A percentile compares a stretch with the other conserved stretches of the same genome.
These are phyloP conservation scores for Digitonthophagus gazella DNA, from an alignment of 2,888 invertebrate species.

Conservation along the genomic window DNA sequence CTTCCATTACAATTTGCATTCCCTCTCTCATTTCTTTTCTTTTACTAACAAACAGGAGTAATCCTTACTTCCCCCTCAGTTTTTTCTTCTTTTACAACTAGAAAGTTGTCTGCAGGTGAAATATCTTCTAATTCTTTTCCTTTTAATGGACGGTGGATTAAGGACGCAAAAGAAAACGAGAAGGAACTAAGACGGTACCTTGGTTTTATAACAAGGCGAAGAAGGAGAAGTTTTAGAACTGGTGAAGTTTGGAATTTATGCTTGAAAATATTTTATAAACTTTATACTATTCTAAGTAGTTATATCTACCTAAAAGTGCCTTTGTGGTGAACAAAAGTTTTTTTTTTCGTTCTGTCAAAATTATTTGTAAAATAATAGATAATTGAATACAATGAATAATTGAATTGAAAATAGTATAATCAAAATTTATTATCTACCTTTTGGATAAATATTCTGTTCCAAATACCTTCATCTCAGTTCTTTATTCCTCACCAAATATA, in stretches of 20 bases:
- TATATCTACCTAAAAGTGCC: no score
- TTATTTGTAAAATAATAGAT: no score
- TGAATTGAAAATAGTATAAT: no score
- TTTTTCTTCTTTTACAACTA: not conserved
- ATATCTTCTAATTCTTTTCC: conserved; percentile 36
- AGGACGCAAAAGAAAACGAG: conserved; percentile 24
- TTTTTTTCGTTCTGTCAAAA: no score
- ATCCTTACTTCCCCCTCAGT: not conserved
- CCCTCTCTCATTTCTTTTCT: conserved; percentile 12
- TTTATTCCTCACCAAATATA: not conserved
- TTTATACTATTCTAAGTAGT: not conserved
- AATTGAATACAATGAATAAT: no score
- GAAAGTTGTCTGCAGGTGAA: conserved; percentile 29
- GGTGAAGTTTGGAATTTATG: not conserved
- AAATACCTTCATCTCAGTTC: not conserved
- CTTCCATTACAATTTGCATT: conserved; percentile 28
- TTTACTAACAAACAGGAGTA: not conserved
- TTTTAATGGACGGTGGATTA: conserved; percentile 34
- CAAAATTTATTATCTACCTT: not conserved
- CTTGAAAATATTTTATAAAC: not conserved
- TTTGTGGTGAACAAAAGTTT: no score
- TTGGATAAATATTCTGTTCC: not conserved
- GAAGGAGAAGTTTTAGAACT: not conserved
- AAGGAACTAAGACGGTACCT: not conserved
- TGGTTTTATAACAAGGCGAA: not conserved